Percentiles rank a stretch among this genome's conserved stretches.
phyloP scores from a whole-genome alignment of 53 echinoderm and acorn worm species.

The Temnopleurus reevesii region DNA sequence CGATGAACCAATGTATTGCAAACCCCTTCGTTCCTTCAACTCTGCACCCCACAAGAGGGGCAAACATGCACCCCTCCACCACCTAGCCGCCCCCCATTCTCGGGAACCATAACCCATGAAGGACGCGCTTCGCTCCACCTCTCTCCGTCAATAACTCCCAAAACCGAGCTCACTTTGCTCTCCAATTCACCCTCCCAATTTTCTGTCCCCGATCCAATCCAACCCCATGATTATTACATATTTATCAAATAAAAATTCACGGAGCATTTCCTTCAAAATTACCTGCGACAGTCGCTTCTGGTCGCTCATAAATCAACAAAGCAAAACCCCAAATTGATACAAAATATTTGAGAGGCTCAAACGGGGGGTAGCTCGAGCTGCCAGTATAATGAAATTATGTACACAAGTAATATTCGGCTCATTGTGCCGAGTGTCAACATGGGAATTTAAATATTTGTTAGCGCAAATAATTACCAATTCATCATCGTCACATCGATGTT shows the following conservation, averaged over 20 bases:
- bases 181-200: neutral
- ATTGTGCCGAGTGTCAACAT: slow-evolving; percentile 28
- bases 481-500: neutral
- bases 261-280: slow-evolving; percentile 45
- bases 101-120: neutral
- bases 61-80: neutral
- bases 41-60: neutral
- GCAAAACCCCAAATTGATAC: neutral
- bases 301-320: slow-evolving; percentile 37
- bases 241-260: slow-evolving; percentile 24
- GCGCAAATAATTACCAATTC: slow-evolving; percentile 31
- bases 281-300: neutral
- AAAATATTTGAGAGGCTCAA: neutral
- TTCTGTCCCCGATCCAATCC: neutral
- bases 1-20: neutral
- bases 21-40: neutral
- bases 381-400: slow-evolving; percentile 17
- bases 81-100: neutral
- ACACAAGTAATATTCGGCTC: slow-evolving; percentile 1
- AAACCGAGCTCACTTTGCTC: neutral
- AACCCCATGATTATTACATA: neutral
- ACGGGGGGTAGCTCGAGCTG: neutral
- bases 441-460: slow-evolving; percentile 44
- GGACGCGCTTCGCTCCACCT: slow-evolving; percentile 1
- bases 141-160: neutral